Percentiles rank a stretch among this genome's conserved stretches.
Evolutionary conservation across 2,113 vertebrate species (phyloP).

Genomic region (Bostrychus sinensis): DNA sequence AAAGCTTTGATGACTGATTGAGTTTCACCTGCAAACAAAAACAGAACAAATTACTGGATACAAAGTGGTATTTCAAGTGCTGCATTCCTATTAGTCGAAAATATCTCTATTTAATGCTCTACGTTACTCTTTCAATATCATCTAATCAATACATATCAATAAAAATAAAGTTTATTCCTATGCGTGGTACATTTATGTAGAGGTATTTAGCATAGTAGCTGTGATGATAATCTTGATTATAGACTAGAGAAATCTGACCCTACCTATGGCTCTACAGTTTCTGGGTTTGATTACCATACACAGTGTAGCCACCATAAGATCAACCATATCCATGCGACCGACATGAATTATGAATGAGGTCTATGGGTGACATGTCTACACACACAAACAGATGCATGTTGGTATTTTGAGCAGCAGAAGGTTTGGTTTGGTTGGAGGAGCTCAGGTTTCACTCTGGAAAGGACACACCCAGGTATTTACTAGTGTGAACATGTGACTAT

Average conservation of each 20-base stretch:
- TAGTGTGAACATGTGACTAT: neutral
- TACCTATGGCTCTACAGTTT: constrained; percentile 19
- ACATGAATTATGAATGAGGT: constrained; percentile 57
- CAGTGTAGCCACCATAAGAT: constrained; percentile 26
- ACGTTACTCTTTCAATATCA: too few relatives aligned
- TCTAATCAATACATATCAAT: neutral
- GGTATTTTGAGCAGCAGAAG: constrained; percentile 42
- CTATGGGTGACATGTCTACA: constrained; percentile 18
- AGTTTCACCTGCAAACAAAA: constrained; percentile 48
- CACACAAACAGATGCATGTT: constrained; percentile 23
- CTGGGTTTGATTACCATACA: constrained; percentile 52
- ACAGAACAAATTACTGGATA: constrained; percentile 15
- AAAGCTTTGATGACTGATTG: constrained; percentile 70
- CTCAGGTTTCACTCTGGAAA: constrained; percentile 54
- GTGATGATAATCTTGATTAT: constrained; percentile 45
- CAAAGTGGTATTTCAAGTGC: neutral
- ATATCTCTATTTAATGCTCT: neutral
- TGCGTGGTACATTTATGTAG: neutral
- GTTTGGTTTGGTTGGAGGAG: constrained; percentile 11
- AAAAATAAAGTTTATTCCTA: neutral
- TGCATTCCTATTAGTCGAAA: neutral
- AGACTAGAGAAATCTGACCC: constrained; percentile 26
- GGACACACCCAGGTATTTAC: constrained; percentile 49
- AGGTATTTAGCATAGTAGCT: neutral
- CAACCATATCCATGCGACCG: constrained; percentile 30